These are phyloP conservation scores for Kryptopterus vitreolus DNA, from an alignment of 2,797 vertebrate genomes.

Conservation along the genomic window DNA sequence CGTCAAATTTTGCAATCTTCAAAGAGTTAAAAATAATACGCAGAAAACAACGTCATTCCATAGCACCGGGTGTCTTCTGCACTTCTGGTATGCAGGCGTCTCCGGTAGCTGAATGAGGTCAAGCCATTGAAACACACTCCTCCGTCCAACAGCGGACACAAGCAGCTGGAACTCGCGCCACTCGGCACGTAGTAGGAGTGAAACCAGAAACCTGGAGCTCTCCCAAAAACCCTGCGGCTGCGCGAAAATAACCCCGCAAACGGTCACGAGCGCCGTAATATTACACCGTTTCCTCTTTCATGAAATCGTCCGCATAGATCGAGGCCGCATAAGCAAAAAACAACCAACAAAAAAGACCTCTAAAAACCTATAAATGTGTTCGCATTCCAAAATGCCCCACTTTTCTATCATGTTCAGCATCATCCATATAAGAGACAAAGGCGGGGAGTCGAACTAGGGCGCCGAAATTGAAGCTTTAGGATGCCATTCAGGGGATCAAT, in stretches of 20 bases:
- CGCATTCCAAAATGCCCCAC: neutral
- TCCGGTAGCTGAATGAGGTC: slow-evolving; percentile 28
- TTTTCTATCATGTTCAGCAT: slow-evolving; percentile 7
- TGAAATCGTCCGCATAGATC: slow-evolving; percentile 4
- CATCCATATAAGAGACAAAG: neutral
- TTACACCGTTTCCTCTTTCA: slow-evolving; percentile 2
- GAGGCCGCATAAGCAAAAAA: neutral
- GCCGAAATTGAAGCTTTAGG: slow-evolving; percentile 26
- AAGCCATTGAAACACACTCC: slow-evolving; percentile 9
- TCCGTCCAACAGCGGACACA: slow-evolving; percentile 3
- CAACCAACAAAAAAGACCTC: neutral
- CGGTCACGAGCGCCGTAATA: slow-evolving; percentile 15
- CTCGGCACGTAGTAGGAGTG: slow-evolving; percentile 33
- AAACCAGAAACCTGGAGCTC: slow-evolving; percentile 36
- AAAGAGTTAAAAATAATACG: too few species aligned
- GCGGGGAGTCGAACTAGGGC: neutral
- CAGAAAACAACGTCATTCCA: too few species aligned
- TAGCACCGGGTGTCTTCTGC: slow-evolving; percentile 22
- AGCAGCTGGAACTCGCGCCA: slow-evolving; percentile 25
- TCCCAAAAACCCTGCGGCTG: slow-evolving; percentile 18
- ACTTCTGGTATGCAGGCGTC: slow-evolving; percentile 29
- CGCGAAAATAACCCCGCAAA: slow-evolving; percentile 49
- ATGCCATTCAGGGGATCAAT: slow-evolving; percentile 48
- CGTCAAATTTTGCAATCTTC: too few species aligned
- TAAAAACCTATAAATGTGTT: neutral